Evolutionary conservation across 2,113 vertebrate genomes (phyloP).

Genomic region (Mustelus asterias): DNA sequence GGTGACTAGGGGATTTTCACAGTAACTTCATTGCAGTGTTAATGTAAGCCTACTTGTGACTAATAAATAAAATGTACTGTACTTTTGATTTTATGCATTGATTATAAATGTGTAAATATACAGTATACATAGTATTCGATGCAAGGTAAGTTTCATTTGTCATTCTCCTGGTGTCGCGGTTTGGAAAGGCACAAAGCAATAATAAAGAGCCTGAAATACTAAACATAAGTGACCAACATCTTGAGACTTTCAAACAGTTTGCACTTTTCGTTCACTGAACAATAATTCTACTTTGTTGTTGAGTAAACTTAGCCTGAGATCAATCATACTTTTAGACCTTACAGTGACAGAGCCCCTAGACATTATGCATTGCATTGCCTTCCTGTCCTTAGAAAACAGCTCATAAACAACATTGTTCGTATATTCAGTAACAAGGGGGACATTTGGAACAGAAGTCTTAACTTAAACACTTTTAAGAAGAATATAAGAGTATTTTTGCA

Average conservation of each 20-base stretch:
- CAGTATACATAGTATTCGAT: not conserved
- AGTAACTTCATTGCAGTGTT: too few relatives aligned
- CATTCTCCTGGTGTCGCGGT: not conserved
- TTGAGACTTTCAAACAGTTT: not conserved
- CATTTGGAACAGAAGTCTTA: not conserved
- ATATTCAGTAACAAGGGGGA: not conserved
- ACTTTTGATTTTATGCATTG: not conserved
- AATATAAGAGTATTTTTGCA: not conserved
- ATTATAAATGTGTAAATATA: not conserved
- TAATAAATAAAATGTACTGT: too few relatives aligned
- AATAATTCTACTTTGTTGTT: not conserved
- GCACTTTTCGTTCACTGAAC: not conserved
- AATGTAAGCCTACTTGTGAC: too few relatives aligned
- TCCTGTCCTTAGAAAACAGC: not conserved
- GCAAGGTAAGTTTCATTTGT: not conserved
- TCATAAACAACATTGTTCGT: not conserved
- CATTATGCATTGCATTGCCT: not conserved
- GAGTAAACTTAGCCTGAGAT: not conserved
- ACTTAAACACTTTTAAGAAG: not conserved
- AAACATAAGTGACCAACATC: not conserved
- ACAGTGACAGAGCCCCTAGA: not conserved
- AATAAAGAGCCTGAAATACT: not conserved
- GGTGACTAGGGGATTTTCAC: too few relatives aligned
- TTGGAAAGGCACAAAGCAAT: not conserved
- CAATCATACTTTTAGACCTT: not conserved